Evolutionary conservation across 2,113 vertebrate genomes (phyloP), one percentile per base, ranked within the genome.

Genomic region (Pachycephala philippinensis): DNA sequence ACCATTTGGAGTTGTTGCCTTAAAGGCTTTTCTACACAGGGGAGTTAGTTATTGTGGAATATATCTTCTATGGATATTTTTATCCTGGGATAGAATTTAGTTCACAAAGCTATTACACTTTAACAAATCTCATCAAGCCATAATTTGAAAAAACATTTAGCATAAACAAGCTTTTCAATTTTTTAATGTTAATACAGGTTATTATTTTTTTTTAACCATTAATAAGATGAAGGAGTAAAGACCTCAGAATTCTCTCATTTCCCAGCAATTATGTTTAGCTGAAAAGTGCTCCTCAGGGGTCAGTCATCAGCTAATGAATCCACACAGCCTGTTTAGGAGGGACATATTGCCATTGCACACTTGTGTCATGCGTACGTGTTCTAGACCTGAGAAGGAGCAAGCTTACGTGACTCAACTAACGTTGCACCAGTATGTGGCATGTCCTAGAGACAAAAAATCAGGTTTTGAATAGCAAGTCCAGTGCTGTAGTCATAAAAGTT

Each of bases 21-120:
- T 87, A 75, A 86, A 78, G 80, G 72, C 69, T 94, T 82, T 21
- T 72, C 26, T 92, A 75, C 76, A 18, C 72, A 60, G 30, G 18
- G 61, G 80, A 84, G 66, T 94, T 95, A 75, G 52, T 86, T 96
- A 64, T 75, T 94, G 53, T 72, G 84, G 86, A 89, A 61, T 68
- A 16, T 59, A 24, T 94, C 61, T 94, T 80, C 24, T 33, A 1
- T 23, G 65, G 65, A 45, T 92, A 65, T 92, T 93, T 93, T 90
- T 95, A 80, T 88, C 69, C 42, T 86, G 76, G 76, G 77, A 76
- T 69, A 57, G 72, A 84, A 83, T 88, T 88, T 54, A 84, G 60
- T 89, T 92, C 56, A 35, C 69, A 90, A 78, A 94, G 47, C 64
- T 89, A 17, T 88, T 92, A n/a, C 21, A 35, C 47, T 95, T 83